These are phyloP conservation scores for Sebastes baramenuke DNA, from an alignment of 2,797 vertebrate species.

Conservation along the genomic window DNA sequence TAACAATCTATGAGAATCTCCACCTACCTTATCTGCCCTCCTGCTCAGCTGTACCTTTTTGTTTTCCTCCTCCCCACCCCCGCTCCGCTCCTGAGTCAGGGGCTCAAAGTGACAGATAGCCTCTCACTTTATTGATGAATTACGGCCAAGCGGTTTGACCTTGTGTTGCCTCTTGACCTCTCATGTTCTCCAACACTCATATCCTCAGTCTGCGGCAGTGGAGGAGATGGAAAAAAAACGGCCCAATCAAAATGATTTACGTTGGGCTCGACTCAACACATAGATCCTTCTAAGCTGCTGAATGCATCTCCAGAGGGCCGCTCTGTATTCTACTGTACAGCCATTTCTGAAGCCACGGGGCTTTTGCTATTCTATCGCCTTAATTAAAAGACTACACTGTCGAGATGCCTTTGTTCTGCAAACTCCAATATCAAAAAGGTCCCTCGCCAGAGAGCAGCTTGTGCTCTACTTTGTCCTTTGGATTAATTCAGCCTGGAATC, in stretches of 20 bases:
- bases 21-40: background rate
- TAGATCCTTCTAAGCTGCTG: conserved; percentile 59
- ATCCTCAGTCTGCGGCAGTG: conserved; percentile 48
- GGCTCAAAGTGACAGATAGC: conserved; percentile 46
- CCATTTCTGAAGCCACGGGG: conserved; percentile 53
- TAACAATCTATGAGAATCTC: background rate
- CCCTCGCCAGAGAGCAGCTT: conserved; percentile 40
- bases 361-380: conserved; percentile 61
- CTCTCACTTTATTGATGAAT: conserved; percentile 68
- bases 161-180: conserved; percentile 71
- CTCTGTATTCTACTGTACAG: conserved; percentile 39
- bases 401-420: conserved; percentile 70
- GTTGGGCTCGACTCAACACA: conserved; percentile 45
- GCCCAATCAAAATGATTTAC: conserved; percentile 76
- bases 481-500: conserved; percentile 62
- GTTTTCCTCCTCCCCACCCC: background rate
- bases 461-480: conserved; percentile 54
- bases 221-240: conserved; percentile 68
- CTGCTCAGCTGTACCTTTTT: background rate
- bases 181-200: conserved; percentile 61
- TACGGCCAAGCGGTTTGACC: conserved; percentile 67
- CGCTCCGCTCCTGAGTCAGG: conserved; percentile 11
- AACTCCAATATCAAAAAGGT: conserved; percentile 68
- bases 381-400: conserved; percentile 73
- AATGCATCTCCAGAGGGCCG: conserved; percentile 60